Evolutionary conservation across 2,797 vertebrate genomes (phyloP).

Genomic region (Etheostoma nigrum): DNA sequence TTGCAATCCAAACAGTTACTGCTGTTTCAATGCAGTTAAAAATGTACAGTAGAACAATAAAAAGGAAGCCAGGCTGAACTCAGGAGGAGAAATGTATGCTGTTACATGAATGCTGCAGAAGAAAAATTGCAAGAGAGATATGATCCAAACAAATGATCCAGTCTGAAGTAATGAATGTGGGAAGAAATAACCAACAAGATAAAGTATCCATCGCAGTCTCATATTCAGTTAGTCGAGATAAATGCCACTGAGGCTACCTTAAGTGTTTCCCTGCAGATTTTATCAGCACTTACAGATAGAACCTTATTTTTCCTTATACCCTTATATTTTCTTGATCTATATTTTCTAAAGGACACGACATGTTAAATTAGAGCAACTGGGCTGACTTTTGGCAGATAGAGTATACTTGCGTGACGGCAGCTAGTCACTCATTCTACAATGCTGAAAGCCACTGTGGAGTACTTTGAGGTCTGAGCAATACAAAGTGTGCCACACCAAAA

Average conservation of each 20-base stretch:
- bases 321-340: neutral
- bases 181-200: constrained; percentile 27
- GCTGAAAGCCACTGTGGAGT: neutral
- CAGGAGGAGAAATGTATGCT: neutral
- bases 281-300: constrained; percentile 48
- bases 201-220: constrained; percentile 28
- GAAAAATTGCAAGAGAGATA: constrained; percentile 33
- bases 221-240: constrained; percentile 27
- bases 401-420: neutral
- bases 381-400: constrained; percentile 9
- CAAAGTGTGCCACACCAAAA: neutral
- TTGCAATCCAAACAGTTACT: neutral
- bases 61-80: neutral
- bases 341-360: constrained; percentile 17
- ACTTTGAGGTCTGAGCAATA: constrained; percentile 6
- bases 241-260: constrained; percentile 4
- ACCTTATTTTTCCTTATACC: neutral
- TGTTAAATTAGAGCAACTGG: constrained; percentile 19
- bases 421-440: constrained; percentile 4
- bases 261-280: constrained; percentile 33
- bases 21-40: neutral
- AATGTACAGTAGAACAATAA: neutral
- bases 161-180: constrained; percentile 11
- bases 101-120: neutral
- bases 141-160: constrained; percentile 48